phyloP scores from a whole-genome alignment of 2,888 invertebrate species.

The Lasioglossum figueresi region DNA sequence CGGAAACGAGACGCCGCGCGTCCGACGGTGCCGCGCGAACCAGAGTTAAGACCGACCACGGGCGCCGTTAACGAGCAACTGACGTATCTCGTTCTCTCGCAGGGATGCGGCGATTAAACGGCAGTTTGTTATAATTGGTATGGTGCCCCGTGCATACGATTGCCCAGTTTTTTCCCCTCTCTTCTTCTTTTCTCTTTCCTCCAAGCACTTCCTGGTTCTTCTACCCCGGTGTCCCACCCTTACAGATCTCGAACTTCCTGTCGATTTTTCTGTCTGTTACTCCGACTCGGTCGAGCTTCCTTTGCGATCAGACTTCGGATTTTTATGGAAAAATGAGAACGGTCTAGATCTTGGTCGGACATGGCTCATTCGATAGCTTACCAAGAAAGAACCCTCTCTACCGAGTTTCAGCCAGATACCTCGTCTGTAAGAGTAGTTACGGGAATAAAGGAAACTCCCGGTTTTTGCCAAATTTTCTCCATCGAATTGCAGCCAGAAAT shows the following conservation, averaged over 20 bases:
- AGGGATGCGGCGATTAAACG: conserved; percentile 74
- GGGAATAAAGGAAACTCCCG: too few species aligned
- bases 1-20: conserved; percentile 42
- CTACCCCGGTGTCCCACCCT: background rate
- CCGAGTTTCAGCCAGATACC: too few species aligned
- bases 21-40: conserved; percentile 10
- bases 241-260: background rate
- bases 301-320: background rate
- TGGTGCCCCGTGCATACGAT: conserved; percentile 23
- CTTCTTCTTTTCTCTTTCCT: background rate
- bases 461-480: too few species aligned
- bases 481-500: too few species aligned
- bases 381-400: too few species aligned
- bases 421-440: too few species aligned
- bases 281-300: background rate
- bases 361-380: too few species aligned
- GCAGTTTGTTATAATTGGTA: conserved; percentile 77
- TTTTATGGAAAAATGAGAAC: background rate
- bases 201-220: background rate
- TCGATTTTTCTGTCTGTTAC: background rate
- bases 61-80: conserved; percentile 48
- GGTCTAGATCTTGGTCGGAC: too few species aligned
- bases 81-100: conserved; percentile 43
- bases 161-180: background rate
- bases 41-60: conserved; percentile 18